Evolutionary conservation across 2,113 vertebrate species (phyloP), one percentile per base, ranked within the genome.

Genomic region (Lipotes vexillifer): DNA sequence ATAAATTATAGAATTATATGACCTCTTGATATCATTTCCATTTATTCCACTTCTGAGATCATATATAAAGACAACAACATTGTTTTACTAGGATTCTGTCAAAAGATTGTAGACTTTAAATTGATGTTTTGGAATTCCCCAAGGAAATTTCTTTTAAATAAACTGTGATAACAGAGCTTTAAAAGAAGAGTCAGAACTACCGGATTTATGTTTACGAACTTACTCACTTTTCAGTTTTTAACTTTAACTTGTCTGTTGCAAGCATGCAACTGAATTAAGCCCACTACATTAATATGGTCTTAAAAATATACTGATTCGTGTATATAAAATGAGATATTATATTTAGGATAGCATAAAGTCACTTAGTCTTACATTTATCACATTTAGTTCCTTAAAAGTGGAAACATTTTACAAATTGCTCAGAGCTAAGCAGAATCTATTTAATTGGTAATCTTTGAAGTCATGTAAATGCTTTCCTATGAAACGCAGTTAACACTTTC

Each of bases 401-500:
- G 94, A 93, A 97, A 88, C 95, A 95, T 96, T 78, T 83, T 94
- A 77, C 88, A 94, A 97, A 98, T 94, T 93, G 80, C 88, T 96
- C 95, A 97, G 77, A 93, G 97, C 87, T 59, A 94, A 97, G 97
- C 91, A 94, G 95, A 96, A 92, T 96, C 77, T 98, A 89, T 98
- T 98, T 97, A 98, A 97, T 82, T 86, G 20, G 41, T 74, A 97
- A 98, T 97, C 98, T 97, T 94, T 96, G 98, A 55, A 98, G 89
- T 5, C 92, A 94, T 96, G n/a, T 85, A 55, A 97, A 38, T 10
- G 66, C 82, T 89, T 74, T 95, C 55, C 97, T 81, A 95, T 92
- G 97, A 98, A 98, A 97, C 98, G 98, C 88, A 92, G 98, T 98
- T 98, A 98, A 98, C 98, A 98, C 98, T 98, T 98, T 94, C 61